A percentile compares a stretch with the other conserved stretches of the same genome.
Evolutionary conservation across 2,888 invertebrate species (phyloP).

Genomic region (Colostygia pectinataria): DNA sequence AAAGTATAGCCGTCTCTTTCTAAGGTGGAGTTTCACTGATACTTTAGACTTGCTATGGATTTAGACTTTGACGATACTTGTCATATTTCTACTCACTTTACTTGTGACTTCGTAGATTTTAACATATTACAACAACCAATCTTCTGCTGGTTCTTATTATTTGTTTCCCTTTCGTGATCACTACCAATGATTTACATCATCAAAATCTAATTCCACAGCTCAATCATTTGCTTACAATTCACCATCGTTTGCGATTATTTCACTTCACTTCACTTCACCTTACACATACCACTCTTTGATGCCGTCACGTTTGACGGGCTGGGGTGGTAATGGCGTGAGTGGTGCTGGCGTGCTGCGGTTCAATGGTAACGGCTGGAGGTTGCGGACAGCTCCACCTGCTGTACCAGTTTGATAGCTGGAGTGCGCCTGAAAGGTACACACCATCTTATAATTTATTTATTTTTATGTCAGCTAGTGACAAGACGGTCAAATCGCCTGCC

Average conservation of each 20-base stretch:
- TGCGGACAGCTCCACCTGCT: slow-evolving; percentile 74
- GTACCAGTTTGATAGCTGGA: slow-evolving; percentile 75
- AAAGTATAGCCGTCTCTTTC: slow-evolving; percentile 26
- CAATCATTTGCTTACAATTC: neutral
- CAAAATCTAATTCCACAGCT: slow-evolving; percentile 11
- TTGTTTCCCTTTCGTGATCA: neutral
- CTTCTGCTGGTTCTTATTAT: neutral
- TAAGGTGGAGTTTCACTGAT: slow-evolving; percentile 19
- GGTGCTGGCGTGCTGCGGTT: slow-evolving; percentile 72
- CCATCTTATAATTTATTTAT: too few relatives aligned
- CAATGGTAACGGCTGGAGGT: slow-evolving; percentile 72
- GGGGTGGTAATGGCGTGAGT: slow-evolving; percentile 79
- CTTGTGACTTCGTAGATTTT: too few relatives aligned
- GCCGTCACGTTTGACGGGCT: slow-evolving; percentile 90
- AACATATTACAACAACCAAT: neutral
- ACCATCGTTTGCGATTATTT: neutral
- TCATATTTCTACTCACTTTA: too few relatives aligned
- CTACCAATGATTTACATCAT: neutral
- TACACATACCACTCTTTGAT: slow-evolving; percentile 99
- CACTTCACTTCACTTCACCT: slow-evolving; percentile 11
- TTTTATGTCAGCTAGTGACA: too few relatives aligned
- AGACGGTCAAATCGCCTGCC: too few relatives aligned
- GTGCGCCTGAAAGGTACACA: slow-evolving; percentile 57
- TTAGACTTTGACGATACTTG: slow-evolving; percentile 7
- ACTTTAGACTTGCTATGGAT: slow-evolving; percentile 15